Percentiles rank a stretch among this genome's conserved stretches.
Evolutionary conservation across 35 echinoderm and acorn worm species (phyloP).

Genomic region (Stichopus chloronotus): DNA sequence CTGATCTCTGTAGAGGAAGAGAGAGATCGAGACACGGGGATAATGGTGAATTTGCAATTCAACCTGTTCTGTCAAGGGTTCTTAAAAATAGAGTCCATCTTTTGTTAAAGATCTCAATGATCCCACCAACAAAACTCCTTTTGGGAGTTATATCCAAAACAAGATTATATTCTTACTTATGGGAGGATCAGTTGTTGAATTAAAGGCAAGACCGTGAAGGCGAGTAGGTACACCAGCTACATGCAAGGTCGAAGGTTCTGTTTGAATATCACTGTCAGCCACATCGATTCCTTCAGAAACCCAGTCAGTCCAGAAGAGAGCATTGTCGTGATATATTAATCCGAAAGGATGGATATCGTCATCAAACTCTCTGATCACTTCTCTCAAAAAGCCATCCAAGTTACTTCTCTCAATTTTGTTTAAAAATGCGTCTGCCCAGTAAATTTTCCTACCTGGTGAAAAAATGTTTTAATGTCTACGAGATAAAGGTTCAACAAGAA

Average conservation of each 20-base stretch:
- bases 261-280: neutral
- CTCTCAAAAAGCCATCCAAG: slow-evolving; percentile 19
- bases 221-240: slow-evolving; percentile 6
- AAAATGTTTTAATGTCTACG: neutral
- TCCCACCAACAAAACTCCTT: no score
- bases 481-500: no score
- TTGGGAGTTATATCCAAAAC: no score
- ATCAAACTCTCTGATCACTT: neutral
- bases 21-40: no score
- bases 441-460: slow-evolving; percentile 48
- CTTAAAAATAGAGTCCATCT: no score
- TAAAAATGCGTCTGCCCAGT: slow-evolving; percentile 48
- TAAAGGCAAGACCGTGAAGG: slow-evolving; percentile 10
- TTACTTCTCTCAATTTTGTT: slow-evolving; percentile 45
- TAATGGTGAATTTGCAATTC: no score
- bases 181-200: neutral
- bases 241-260: neutral
- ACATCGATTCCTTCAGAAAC: no score
- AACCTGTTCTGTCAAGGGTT: no score
- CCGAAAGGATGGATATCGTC: slow-evolving; percentile 54
- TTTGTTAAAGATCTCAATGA: no score
- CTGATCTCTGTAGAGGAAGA: no score
- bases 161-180: slow-evolving; percentile 20
- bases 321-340: neutral
- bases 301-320: slow-evolving; percentile 60